Evolutionary conservation across 2,113 vertebrate species (phyloP), one percentile per base, ranked within the genome.

Genomic region (Ptilonorhynchus violaceus): DNA sequence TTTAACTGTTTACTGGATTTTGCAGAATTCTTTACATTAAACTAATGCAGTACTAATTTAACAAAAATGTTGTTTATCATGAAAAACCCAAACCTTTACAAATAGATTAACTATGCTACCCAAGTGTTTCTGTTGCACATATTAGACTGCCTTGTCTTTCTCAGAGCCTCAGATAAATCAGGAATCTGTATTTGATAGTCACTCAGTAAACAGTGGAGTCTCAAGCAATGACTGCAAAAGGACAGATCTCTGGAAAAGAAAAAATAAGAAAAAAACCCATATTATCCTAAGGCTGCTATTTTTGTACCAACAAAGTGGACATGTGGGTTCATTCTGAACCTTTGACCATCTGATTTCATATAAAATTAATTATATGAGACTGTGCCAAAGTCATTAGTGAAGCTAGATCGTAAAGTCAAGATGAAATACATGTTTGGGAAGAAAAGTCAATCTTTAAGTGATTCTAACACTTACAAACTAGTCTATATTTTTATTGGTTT

Each of bases 291-390:
- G 33, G 13, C 42, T 93, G 33, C 30, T 84, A 70, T 69, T 94
- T 93, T 91, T 41, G 64, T 80, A 77, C 28, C 74, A 77, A 39
- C 1, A 2, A 4, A 11, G 28, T 62, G n/a, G 59, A 80, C n/a
- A 66, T 56, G 66, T 47, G 56, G 11, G 59, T 66, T 88, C 50
- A 77, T 63, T 89, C 55, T 92, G 16, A 93, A 85, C 33, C 11
- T 79, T 7, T 35, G 35, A 86, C 55, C 68, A 86, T 30, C 37
- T 91, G 49, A 73, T 88, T 86, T 84, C 18, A 77, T 50, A 52
- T 47, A 70, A 91, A 93, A 91, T 84, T 88, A 92, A 91, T 80
- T 66, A 62, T n/a, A 89, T 63, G 68, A 95, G 64, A 80, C 24
- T 55, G n/a, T 91, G 76, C 59, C 68, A 92, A 93, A 87, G 9